Evolutionary conservation across 92 coral and sea anemone genomes (phyloP).

Genomic region (Zoanthus sociatus): DNA sequence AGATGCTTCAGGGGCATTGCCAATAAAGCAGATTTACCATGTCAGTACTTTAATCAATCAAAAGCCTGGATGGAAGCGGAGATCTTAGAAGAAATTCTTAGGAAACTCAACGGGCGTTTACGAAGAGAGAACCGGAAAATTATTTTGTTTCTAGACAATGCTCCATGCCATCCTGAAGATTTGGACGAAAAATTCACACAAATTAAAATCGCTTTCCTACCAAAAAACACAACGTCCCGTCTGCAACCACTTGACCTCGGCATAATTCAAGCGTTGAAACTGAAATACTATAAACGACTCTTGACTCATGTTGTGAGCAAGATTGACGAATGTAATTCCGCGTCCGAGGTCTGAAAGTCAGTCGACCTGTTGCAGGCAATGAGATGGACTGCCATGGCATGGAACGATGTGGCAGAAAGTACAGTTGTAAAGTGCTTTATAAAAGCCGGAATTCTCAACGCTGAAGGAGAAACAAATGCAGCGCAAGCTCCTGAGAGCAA

Average conservation of each 20-base stretch:
- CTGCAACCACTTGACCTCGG: constrained; percentile 69
- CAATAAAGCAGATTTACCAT: constrained; percentile 62
- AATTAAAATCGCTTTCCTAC: constrained; percentile 56
- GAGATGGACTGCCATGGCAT: constrained; percentile 62
- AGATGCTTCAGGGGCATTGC: constrained; percentile 61
- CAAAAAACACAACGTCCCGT: constrained; percentile 59
- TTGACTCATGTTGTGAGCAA: constrained; percentile 57
- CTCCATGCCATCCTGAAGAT: constrained; percentile 67
- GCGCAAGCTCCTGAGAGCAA: constrained; percentile 34
- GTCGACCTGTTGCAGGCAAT: constrained; percentile 45
- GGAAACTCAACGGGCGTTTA: no score
- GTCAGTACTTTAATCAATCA: constrained; percentile 65
- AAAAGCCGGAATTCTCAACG: constrained; percentile 51
- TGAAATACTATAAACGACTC: constrained; percentile 57
- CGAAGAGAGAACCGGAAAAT: no score
- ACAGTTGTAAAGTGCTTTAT: constrained; percentile 48
- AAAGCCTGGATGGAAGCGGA: constrained; percentile 54
- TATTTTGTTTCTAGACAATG: neutral
- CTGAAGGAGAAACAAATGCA: constrained; percentile 61
- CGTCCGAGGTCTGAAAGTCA: constrained; percentile 47
- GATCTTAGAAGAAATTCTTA: constrained; percentile 65
- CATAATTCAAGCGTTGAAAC: constrained; percentile 59
- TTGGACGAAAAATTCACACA: constrained; percentile 53
- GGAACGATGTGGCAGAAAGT: constrained; percentile 56
- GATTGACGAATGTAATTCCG: constrained; percentile 54